These are phyloP conservation scores for Lutraria lutraria DNA, from an alignment of 2,888 invertebrate genomes.

Conservation along the genomic window DNA sequence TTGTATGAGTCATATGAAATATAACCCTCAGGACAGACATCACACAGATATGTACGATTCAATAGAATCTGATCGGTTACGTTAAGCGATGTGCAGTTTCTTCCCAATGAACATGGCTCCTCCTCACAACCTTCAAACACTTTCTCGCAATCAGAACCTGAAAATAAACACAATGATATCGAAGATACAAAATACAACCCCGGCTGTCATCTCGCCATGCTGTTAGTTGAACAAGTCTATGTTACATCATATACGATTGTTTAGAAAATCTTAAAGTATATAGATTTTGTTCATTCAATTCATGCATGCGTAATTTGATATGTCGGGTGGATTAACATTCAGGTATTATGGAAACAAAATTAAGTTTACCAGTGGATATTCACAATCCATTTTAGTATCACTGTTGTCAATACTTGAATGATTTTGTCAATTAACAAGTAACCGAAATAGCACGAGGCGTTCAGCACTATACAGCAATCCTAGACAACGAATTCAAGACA, in stretches of 20 bases:
- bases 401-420: too few relatives aligned
- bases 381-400: too few relatives aligned
- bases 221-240: too few relatives aligned
- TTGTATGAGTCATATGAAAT: neutral
- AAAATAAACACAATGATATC: neutral
- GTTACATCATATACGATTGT: neutral
- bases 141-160: conserved; percentile 31
- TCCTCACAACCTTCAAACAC: conserved; percentile 36
- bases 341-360: too few relatives aligned
- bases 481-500: neutral
- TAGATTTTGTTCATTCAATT: too few relatives aligned
- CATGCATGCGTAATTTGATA: too few relatives aligned
- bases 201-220: neutral
- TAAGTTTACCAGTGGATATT: too few relatives aligned
- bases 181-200: neutral
- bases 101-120: conserved; percentile 16
- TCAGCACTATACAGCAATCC: neutral
- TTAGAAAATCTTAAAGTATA: neutral
- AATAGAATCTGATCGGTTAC: neutral
- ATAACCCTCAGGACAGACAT: conserved; percentile 26
- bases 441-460: neutral
- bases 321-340: too few relatives aligned
- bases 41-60: neutral
- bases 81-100: conserved; percentile 19
- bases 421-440: neutral